phyloP scores from a whole-genome alignment of 2,113 vertebrate genomes.

The Suncus etruscus region DNA sequence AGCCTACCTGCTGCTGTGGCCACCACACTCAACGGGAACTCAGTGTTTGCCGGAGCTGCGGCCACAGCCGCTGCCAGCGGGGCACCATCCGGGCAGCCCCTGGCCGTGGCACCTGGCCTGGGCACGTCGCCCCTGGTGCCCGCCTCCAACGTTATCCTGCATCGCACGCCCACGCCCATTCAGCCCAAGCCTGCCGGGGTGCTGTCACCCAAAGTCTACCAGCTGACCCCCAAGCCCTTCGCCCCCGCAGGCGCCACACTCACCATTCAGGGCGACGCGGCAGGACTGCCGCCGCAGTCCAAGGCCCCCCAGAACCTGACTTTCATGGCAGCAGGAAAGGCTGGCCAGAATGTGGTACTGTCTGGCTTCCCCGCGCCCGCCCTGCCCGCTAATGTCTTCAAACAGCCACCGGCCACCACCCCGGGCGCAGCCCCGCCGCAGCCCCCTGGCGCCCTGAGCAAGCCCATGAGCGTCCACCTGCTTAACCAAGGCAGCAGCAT shows the following conservation, averaged over 20 bases:
- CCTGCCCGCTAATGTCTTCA: conserved; percentile 90
- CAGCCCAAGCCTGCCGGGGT: conserved; percentile 95
- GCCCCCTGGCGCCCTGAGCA: conserved; percentile 89
- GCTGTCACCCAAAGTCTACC: conserved; percentile 94
- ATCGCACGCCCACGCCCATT: conserved; percentile 96
- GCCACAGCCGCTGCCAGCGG: conserved; percentile 81
- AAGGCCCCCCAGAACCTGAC: conserved; percentile 94
- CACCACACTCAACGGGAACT: conserved; percentile 86
- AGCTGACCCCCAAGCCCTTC: conserved; percentile 89
- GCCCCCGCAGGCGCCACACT: conserved; percentile 84
- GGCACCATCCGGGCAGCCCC: conserved; percentile 89
- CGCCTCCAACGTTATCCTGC: conserved; percentile 94
- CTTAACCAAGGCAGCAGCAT: conserved; percentile 96
- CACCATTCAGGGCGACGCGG: conserved; percentile 91
- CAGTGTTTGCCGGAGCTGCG: conserved; percentile 84
- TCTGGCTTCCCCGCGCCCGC: conserved; percentile 91
- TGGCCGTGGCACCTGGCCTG: conserved; percentile 87
- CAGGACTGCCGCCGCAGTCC: conserved; percentile 87
- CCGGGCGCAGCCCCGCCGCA: conserved; percentile 76
- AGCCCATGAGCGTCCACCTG: conserved; percentile 95
- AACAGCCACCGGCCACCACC: conserved; percentile 80
- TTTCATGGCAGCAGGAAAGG: conserved; percentile 93
- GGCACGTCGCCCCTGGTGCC: conserved; percentile 91
- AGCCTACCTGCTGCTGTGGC: conserved; percentile 81
- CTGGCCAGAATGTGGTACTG: conserved; percentile 93